phyloP scores from a whole-genome alignment of 2,888 invertebrate genomes.

The Drosophila setosimentum region DNA sequence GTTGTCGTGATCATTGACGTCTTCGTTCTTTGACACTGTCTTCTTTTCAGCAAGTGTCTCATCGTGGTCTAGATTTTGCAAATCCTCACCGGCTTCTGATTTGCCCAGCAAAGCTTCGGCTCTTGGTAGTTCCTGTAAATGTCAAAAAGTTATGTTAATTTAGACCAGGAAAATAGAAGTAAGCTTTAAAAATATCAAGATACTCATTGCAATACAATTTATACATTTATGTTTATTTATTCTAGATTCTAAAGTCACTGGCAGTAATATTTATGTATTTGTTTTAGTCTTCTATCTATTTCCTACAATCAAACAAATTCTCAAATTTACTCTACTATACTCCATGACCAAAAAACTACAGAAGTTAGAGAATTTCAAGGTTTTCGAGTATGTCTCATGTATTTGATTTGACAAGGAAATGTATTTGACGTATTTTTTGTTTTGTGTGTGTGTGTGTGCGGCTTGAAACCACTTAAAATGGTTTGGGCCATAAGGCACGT shows the following conservation, averaged over 20 bases:
- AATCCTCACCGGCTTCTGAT: slow-evolving; percentile 81
- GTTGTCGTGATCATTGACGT: slow-evolving; percentile 84
- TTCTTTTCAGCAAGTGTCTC: slow-evolving; percentile 69
- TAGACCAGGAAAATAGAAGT: not conserved
- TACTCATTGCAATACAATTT: not conserved
- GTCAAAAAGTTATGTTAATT: not conserved
- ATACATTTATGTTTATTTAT: not conserved
- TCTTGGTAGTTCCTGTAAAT: slow-evolving; percentile 84
- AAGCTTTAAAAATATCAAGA: not conserved
- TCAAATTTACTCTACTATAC: not conserved
- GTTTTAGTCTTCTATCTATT: not conserved
- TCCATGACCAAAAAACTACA: not conserved
- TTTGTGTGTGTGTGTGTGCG: slow-evolving; percentile 1
- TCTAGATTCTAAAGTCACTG: not conserved
- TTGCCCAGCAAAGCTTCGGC: slow-evolving; percentile 85
- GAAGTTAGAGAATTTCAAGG: slow-evolving; percentile 15
- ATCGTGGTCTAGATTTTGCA: slow-evolving; percentile 82
- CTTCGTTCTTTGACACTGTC: slow-evolving; percentile 68
- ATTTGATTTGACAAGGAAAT: slow-evolving; percentile 49
- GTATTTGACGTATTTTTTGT: slow-evolving; percentile 26
- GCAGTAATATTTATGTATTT: not conserved
- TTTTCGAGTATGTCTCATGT: not conserved
- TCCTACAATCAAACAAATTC: not conserved
- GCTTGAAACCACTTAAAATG: slow-evolving; percentile 43
- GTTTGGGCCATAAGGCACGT: slow-evolving; percentile 51